Conservation (phyloP, 35 echinoderm and acorn worm genomes). For the Apostichopus japonicus region DNA sequence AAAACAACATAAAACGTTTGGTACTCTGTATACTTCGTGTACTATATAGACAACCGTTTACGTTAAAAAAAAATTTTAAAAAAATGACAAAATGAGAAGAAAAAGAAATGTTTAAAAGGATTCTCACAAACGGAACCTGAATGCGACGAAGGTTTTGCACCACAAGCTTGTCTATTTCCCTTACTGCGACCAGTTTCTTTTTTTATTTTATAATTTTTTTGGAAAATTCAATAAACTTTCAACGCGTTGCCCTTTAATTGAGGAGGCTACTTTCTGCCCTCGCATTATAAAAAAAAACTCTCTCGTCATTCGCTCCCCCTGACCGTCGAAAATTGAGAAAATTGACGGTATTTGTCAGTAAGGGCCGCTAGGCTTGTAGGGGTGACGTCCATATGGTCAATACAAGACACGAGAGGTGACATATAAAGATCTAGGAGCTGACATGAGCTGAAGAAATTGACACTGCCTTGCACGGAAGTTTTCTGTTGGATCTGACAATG, state of each 20-base stretch:
- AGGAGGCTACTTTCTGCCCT: neutral
- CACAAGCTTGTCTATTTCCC: neutral
- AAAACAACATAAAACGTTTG: too few relatives aligned
- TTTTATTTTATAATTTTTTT: neutral
- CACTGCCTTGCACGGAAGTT: neutral
- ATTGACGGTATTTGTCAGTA: slow-evolving; percentile 21
- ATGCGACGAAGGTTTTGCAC: neutral
- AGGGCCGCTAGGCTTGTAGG: neutral
- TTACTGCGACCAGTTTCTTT: neutral
- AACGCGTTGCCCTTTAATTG: slow-evolving; percentile 21
- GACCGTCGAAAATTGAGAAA: slow-evolving; percentile 1
- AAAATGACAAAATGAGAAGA: too few relatives aligned
- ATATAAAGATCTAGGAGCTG: slow-evolving; percentile 5
- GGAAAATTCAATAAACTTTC: slow-evolving; percentile 35
- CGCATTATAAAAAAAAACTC: neutral
- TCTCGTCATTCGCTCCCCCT: neutral
- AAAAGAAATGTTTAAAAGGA: too few relatives aligned
- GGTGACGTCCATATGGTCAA: slow-evolving; percentile 5
- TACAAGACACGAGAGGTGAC: neutral
- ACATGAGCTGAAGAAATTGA: neutral
- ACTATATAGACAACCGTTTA: too few relatives aligned
- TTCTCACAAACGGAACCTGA: too few relatives aligned
- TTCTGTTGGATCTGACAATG: neutral
- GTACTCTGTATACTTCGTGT: too few relatives aligned
- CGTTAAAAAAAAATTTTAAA: too few relatives aligned